These are phyloP conservation scores for Brachymystax lenok DNA, from an alignment of 2,797 vertebrate genomes.

Conservation along the genomic window DNA sequence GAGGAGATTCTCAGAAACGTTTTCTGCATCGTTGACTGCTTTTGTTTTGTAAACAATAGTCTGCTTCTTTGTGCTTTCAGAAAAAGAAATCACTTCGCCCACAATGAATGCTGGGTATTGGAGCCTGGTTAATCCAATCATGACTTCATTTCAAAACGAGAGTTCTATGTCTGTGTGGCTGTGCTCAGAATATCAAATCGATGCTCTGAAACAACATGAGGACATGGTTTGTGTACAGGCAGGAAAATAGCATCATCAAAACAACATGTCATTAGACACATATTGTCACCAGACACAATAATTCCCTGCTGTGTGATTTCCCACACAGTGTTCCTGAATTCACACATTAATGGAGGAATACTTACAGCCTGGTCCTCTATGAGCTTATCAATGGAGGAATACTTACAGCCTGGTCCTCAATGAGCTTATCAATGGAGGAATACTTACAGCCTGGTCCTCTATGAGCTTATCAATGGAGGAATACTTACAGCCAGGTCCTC, in stretches of 20 bases:
- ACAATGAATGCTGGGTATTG: background rate
- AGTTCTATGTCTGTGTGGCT: background rate
- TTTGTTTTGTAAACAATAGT: constrained; percentile 6
- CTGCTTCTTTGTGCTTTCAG: constrained; percentile 1
- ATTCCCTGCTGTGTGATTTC: background rate
- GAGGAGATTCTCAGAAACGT: background rate
- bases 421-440: too few species aligned
- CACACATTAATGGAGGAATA: background rate
- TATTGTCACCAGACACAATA: too few species aligned
- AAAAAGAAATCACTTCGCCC: constrained; percentile 7
- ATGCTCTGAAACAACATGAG: background rate
- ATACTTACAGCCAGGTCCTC: too few species aligned
- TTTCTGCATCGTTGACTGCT: background rate
- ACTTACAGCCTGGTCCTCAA: too few species aligned
- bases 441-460: too few species aligned
- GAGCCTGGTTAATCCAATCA: background rate
- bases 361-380: too few species aligned
- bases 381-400: too few species aligned
- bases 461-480: too few species aligned
- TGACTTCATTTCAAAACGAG: background rate
- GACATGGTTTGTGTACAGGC: background rate
- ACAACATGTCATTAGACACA: background rate
- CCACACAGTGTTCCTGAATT: background rate
- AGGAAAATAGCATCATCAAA: background rate
- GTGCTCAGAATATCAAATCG: background rate